phyloP scores from a whole-genome alignment of 2,797 vertebrate genomes.

The Serranus cabrilla region DNA sequence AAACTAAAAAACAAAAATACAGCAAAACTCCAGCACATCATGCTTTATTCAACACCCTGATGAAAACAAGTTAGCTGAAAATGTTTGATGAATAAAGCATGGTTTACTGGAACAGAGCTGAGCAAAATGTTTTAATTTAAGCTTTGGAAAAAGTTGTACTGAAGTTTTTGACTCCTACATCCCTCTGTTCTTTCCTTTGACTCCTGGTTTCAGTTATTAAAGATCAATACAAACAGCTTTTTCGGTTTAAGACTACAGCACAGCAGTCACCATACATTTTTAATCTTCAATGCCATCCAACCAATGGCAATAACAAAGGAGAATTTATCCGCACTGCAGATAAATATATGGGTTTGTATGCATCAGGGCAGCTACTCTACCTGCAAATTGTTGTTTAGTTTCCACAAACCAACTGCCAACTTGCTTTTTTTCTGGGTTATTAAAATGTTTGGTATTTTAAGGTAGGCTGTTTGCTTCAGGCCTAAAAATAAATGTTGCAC shows the following conservation, averaged over 20 bases:
- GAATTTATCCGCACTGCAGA: conserved; percentile 8
- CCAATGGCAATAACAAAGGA: conserved; percentile 2
- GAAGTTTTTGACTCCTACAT: neutral
- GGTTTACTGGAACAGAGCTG: neutral
- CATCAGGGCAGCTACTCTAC: neutral
- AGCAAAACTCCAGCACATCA: neutral
- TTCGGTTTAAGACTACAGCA: neutral
- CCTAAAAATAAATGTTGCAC: conserved; percentile 52
- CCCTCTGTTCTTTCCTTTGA: neutral
- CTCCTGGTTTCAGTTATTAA: conserved; percentile 1
- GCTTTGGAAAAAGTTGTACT: neutral
- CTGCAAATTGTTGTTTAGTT: neutral
- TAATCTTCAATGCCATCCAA: conserved; percentile 16
- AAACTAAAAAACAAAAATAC: neutral
- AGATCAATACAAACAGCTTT: conserved; percentile 8
- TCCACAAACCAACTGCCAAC: conserved; percentile 11
- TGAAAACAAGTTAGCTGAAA: conserved; percentile 15
- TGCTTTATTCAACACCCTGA: conserved; percentile 7
- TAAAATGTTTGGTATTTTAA: conserved; percentile 28
- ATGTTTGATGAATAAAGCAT: neutral
- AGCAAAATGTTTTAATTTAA: neutral
- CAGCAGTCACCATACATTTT: conserved; percentile 28
- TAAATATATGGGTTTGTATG: neutral
- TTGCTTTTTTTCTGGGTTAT: conserved; percentile 8
- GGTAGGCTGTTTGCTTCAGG: conserved; percentile 10